Base-by-base conservation (phyloP, 2,888 invertebrate genomes). In the Trilocha varians region DNA sequence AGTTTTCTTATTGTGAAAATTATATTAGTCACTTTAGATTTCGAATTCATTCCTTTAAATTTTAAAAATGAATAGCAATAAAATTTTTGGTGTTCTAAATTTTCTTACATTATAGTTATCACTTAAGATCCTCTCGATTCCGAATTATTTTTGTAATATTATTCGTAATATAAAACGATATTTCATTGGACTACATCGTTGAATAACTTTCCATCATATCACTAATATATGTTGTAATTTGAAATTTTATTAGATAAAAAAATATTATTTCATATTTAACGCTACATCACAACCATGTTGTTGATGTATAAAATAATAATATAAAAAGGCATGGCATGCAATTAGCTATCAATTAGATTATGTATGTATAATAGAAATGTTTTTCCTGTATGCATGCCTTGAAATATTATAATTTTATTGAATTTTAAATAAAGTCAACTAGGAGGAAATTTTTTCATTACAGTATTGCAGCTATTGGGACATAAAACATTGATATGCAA, bases 151-250 rank as follows among this genome's bases (percentile, higher is more conserved):
- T 46, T 57, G 48, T 53, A 53, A 43, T 53, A 42, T 47, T 52
- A n/a, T n/a, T n/a, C n/a, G n/a, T n/a, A n/a, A n/a, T n/a, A n/a
- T n/a, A n/a, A n/a, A n/a, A n/a, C n/a, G n/a, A n/a, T n/a, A n/a
- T n/a, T n/a, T n/a, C n/a, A 56, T 58, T 62, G 59, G 35, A 17
- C 36, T 35, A 39, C 39, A 36, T 39, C 35, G 39, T 43, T 39
- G 34, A 16, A 15, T 51, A 51, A 60, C 55, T 51, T 51, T 59
- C 47, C 57, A 64, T 62, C 76, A 76, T 76, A 78, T 78, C 76
- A 77, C 53, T 66, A 62, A 57, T 49, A 54, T 54, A 46, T 53
- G 59, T 52, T 59, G 61, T 66, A 62, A 59, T 62, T 60, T 63
- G 49, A 48, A 59, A 45, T 52, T 60, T 60, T 53, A 48, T 55